Conservation (phyloP, 2,113 vertebrate genomes). For the Heteronetta atricapilla region DNA sequence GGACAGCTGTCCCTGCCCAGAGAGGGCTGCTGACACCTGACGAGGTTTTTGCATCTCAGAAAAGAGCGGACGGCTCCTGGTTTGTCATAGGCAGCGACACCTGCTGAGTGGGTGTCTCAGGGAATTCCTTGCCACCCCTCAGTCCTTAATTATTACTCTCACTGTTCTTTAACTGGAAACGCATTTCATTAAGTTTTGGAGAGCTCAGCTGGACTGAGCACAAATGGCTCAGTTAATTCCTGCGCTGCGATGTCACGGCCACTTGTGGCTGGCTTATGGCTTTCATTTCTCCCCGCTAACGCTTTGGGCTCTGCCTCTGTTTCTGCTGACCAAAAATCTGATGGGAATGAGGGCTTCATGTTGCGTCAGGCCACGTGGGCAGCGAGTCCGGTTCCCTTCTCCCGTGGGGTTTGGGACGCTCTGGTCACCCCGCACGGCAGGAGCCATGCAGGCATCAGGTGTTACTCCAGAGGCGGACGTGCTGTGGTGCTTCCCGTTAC, state of each 20-base stretch:
- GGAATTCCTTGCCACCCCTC: background rate
- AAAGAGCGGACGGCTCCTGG: background rate
- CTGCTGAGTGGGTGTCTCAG: background rate
- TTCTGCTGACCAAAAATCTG: background rate
- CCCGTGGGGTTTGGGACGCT: accelerated
- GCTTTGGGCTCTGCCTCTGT: background rate
- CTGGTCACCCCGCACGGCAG: accelerated
- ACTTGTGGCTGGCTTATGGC: background rate
- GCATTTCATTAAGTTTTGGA: background rate
- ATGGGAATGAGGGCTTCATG: accelerated
- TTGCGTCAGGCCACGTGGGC: background rate
- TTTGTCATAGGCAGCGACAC: background rate
- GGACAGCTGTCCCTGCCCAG: background rate
- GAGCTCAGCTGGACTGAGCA: background rate
- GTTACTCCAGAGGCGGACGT: background rate
- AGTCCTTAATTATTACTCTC: accelerated
- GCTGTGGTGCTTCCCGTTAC: background rate
- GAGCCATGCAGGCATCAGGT: background rate
- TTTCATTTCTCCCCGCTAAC: background rate
- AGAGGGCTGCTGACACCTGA: background rate
- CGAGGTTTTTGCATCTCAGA: background rate
- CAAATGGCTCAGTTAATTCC: background rate
- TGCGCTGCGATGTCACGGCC: background rate
- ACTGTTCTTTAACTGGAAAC: background rate
- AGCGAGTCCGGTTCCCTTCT: background rate